phyloP scores from a whole-genome alignment of 2,888 invertebrate species.

The Drosophila cognata region DNA sequence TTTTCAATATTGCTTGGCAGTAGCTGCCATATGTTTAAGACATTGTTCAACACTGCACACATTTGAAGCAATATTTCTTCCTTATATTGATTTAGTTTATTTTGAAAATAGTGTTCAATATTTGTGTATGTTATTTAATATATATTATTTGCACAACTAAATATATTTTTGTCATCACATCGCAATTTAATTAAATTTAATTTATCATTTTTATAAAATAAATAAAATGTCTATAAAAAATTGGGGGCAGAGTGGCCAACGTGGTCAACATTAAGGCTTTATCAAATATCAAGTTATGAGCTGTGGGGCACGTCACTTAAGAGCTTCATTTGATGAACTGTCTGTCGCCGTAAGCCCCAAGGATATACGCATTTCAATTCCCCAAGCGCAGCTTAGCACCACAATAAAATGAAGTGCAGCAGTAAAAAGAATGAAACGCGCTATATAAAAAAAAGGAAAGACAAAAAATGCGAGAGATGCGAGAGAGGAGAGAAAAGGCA shows the following conservation, averaged over 20 bases:
- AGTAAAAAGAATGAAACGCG: constrained; percentile 56
- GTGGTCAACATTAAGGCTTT: constrained; percentile 14
- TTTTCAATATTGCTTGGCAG: not conserved
- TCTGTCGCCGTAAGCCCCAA: constrained; percentile 62
- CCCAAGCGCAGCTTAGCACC: constrained; percentile 75
- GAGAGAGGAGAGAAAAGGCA: constrained; percentile 1
- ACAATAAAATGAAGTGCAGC: constrained; percentile 80
- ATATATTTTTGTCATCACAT: not conserved
- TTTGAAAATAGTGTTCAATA: not conserved
- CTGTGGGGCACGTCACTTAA: constrained; percentile 41
- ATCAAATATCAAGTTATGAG: constrained; percentile 55
- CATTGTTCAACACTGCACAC: not conserved
- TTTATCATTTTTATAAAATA: not conserved
- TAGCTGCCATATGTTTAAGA: not conserved
- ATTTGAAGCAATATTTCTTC: not conserved
- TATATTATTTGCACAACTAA: not conserved
- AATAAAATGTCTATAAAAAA: not conserved
- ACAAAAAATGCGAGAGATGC: constrained; percentile 15
- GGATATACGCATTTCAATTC: constrained; percentile 73
- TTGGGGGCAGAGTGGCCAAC: not conserved
- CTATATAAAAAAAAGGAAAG: constrained; percentile 4
- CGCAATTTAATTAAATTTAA: not conserved
- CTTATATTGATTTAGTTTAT: not conserved
- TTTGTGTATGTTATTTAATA: not conserved
- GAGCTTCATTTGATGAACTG: constrained; percentile 73